Evolutionary conservation across 2,113 vertebrate species (phyloP), one percentile per base, ranked within the genome.

Genomic region (Onychorhynchus coronatus): DNA sequence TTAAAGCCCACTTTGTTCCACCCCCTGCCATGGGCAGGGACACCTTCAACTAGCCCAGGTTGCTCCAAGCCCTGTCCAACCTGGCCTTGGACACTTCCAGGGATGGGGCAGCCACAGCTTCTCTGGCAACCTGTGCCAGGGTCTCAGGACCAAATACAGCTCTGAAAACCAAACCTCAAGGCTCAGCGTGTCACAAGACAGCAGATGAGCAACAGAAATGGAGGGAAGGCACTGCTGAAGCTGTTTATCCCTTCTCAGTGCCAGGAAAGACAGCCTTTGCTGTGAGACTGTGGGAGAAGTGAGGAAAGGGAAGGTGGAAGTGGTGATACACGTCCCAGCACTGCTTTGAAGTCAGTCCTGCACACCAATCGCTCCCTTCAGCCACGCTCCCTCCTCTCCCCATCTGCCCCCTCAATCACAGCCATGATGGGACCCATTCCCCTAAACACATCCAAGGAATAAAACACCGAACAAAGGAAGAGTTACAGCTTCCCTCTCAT

Each of bases 401-500:
- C 92, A 76, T 42, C 84, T 92, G 91, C 71, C 91, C 75, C 55
- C 68, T 75, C 86, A 59, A 47, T 86, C 75, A 67, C 56, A 70
- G 72, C 58, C 71, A 37, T 28, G 52, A 75, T 44, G 68, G 79
- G 78, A 93, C 74, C 89, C 89, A 93, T 95, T 91, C 85, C 50
- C 68, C 50, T 73, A 44, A 83, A 50, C 53, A 33, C n/a, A 61
- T 75, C 58, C 89, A 55, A 49, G 77, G 81, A 80, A 93, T 37
- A 88, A 85, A 95, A 80, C n/a, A 71, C 35, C 83, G 49, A 58
- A 93, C 88, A 95, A 81, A 95, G 80, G 66, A 14, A 90, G 62
- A 65, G 70, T 85, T 46, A 83, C 12, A 50, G 89, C 68, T 39
- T 59, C 47, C 65, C 83, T 85, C 84, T 61, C 70, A 88, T 94